A percentile compares a stretch with the other conserved stretches of the same genome.
Conservation (phyloP, 2,797 vertebrate genomes). For the Platalea minor region DNA sequence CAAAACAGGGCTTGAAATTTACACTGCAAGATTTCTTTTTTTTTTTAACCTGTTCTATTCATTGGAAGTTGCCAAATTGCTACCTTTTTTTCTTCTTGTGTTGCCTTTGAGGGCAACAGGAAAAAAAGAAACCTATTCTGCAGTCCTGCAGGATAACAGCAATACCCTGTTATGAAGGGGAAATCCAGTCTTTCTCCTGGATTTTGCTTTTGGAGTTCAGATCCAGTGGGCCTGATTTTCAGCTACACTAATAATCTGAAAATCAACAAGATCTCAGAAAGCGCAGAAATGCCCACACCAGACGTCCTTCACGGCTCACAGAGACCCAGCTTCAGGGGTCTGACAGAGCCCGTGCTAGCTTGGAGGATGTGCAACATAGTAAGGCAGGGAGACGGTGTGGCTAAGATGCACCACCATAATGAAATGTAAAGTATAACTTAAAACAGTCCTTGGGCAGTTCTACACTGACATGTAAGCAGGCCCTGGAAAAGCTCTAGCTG, state of each 20-base stretch:
- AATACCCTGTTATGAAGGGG: neutral
- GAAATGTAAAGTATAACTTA: neutral
- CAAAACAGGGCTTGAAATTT: neutral
- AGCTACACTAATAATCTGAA: neutral
- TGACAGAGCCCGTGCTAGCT: neutral
- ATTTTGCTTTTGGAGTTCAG: neutral
- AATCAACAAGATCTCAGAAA: neutral
- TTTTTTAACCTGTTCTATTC: neutral
- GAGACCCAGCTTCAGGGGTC: neutral
- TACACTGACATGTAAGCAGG: neutral
- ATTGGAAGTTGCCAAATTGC: neutral
- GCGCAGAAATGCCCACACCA: neutral
- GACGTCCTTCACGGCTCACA: rapidly evolving
- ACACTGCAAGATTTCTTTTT: neutral
- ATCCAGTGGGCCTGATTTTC: neutral
- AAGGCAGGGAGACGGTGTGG: rapidly evolving
- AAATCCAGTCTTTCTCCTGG: neutral
- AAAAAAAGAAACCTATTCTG: neutral
- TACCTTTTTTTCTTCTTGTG: neutral
- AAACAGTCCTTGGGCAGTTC: neutral
- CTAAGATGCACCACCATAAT: neutral
- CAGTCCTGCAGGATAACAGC: neutral
- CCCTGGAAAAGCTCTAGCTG: neutral
- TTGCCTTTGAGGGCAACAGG: neutral
- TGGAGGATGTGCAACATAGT: rapidly evolving